These are phyloP conservation scores for Mimumesa dahlbomi DNA, from an alignment of 2,888 invertebrate species.

Conservation along the genomic window DNA sequence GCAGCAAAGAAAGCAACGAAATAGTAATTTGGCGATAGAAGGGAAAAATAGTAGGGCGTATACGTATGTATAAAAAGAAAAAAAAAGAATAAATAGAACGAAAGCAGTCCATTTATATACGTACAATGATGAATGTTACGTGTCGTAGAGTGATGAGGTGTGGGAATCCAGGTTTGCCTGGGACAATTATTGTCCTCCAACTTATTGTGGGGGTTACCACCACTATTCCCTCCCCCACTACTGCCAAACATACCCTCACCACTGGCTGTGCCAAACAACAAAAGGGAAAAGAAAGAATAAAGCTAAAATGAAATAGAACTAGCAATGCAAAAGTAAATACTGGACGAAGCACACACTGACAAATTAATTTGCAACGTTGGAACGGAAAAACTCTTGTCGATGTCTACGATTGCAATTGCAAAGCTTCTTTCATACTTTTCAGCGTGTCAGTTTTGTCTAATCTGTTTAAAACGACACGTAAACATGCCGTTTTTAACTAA, in stretches of 20 bases:
- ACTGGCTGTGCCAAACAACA: conserved; percentile 76
- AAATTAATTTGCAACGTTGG: conserved; percentile 9
- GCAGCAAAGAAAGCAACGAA: conserved; percentile 43
- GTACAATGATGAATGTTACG: conserved; percentile 79
- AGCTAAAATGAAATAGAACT: conserved; percentile 64
- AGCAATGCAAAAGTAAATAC: conserved; percentile 55
- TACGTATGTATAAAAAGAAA: too few relatives aligned
- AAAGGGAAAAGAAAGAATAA: conserved; percentile 67
- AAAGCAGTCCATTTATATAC: conserved; percentile 68
- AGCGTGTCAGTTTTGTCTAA: not conserved
- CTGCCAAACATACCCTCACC: conserved; percentile 78
- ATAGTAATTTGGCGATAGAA: conserved; percentile 45
- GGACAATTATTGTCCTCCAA: conserved; percentile 78
- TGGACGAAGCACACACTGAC: conserved; percentile 44
- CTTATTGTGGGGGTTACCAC: conserved; percentile 76
- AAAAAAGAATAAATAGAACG: conserved; percentile 43
- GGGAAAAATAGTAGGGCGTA: conserved; percentile 33
- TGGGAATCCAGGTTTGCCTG: conserved; percentile 77
- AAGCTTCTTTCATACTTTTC: conserved; percentile 20
- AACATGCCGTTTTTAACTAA: conserved; percentile 35
- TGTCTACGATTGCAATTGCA: conserved; percentile 33
- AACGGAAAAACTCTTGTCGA: conserved; percentile 26
- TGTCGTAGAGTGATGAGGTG: conserved; percentile 77
- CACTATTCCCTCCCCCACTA: conserved; percentile 75
- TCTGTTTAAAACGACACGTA: conserved; percentile 15